Evolutionary conservation across 2,888 invertebrate species (phyloP).

Genomic region (Gortyna flavago): DNA sequence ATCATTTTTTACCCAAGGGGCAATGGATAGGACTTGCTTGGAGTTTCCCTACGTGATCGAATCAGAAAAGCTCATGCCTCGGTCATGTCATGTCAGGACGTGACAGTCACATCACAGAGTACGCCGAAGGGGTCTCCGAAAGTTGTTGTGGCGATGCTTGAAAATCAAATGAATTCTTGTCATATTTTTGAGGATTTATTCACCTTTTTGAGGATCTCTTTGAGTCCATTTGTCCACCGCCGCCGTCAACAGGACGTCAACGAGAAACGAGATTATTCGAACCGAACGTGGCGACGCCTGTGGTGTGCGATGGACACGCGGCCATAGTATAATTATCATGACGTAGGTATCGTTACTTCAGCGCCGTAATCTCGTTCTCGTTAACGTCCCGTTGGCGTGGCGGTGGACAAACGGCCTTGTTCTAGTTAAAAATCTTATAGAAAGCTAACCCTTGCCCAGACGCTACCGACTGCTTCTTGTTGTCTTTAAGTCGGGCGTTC

Average conservation of each 20-base stretch:
- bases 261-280: background rate
- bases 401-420: background rate
- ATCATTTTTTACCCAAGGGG: too few relatives aligned
- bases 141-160: too few relatives aligned
- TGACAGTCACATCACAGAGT: too few relatives aligned
- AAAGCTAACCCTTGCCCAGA: background rate
- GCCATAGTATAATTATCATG: too few relatives aligned
- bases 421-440: background rate
- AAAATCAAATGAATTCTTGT: background rate
- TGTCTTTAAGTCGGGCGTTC: fast-evolving
- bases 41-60: too few relatives aligned
- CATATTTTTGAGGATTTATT: background rate
- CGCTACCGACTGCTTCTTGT: background rate
- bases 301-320: background rate
- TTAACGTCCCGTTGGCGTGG: background rate
- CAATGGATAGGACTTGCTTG: too few relatives aligned
- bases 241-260: background rate
- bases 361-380: background rate
- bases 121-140: too few relatives aligned
- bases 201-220: background rate
- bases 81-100: too few relatives aligned
- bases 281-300: background rate
- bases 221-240: background rate
- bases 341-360: too few relatives aligned
- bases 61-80: too few relatives aligned